phyloP scores from a whole-genome alignment of 2,113 vertebrate species.

The Poicephalus meyeri region DNA sequence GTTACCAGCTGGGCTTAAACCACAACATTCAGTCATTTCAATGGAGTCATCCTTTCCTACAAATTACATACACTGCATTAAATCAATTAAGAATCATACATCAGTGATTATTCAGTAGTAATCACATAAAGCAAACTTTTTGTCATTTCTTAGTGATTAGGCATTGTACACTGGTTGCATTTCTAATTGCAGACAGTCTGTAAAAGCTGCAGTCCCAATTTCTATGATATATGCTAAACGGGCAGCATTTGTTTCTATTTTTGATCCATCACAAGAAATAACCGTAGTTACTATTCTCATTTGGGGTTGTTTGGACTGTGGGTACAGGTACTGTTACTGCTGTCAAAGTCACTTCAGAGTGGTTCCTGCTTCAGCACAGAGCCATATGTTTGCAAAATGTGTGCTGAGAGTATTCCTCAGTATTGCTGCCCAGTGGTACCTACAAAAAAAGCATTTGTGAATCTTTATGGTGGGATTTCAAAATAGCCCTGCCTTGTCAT shows the following conservation, averaged over 20 bases:
- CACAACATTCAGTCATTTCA: neutral
- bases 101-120: conserved; percentile 27
- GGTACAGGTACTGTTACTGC: neutral
- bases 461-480: neutral
- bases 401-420: neutral
- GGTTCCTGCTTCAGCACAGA: neutral
- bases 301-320: neutral
- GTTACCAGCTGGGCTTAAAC: neutral
- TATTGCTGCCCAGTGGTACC: neutral
- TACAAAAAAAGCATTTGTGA: neutral
- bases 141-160: conserved; percentile 44
- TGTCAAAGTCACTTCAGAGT: neutral
- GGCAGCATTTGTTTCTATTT: conserved; percentile 23
- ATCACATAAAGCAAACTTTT: conserved; percentile 52
- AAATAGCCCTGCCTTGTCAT: neutral
- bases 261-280: conserved; percentile 3
- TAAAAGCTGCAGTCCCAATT: conserved; percentile 42
- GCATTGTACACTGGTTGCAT: conserved; percentile 7
- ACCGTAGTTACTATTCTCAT: conserved; percentile 7
- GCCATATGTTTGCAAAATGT: neutral
- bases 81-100: conserved; percentile 51
- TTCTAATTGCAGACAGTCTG: conserved; percentile 55
- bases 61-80: conserved; percentile 15
- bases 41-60: neutral
- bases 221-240: neutral